Evolutionary conservation across 2,888 invertebrate species (phyloP), one percentile per base, ranked within the genome.

Genomic region (Dryomyza anilis): DNA sequence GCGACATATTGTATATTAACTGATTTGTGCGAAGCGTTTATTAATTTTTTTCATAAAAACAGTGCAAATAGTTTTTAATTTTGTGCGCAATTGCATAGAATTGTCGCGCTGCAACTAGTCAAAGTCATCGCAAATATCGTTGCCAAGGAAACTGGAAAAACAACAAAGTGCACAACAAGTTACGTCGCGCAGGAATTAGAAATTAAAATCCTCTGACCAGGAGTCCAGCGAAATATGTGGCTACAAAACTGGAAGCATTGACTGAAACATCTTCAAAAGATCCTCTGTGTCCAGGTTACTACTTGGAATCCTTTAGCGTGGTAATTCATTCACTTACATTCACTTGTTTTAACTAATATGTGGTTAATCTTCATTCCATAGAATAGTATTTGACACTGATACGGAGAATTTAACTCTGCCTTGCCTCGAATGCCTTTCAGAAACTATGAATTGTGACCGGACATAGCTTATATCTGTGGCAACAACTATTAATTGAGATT

Each of bases 61-160:
- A n/a, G n/a, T n/a, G n/a, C n/a, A n/a, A n/a, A n/a, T n/a, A n/a
- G 33, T 48, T 16, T 19, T 53, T 30, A 19, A 7, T 33, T 36
- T 27, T 27, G 57, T 57, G 57, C 57, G 57, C 29, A 46, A 43
- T 45, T 58, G 45, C 12, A 7, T 33, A 4, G 12, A 19, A 2
- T 25, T 53, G n/a, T 36, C 36, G n/a, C n/a, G n/a, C n/a, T n/a
- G n/a, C n/a, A n/a, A n/a, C n/a, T n/a, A 52, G 58, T 58, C 59
- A 62, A 29, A 50, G 52, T 57, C 57, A 43, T 52, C 57, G 61
- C 52, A 61, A 57, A 43, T 25, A 39, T 46, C 71, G 76, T 77
- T 77, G 71, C 74, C 75, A 74, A 71, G 78, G 78, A 72, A 78
- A 78, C 76, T 59, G 67, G 72, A 75, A 71, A n/a, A 69, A 65